Base-by-base conservation (phyloP, 1,140 invertebrate species). In the Babylonia areolata region DNA sequence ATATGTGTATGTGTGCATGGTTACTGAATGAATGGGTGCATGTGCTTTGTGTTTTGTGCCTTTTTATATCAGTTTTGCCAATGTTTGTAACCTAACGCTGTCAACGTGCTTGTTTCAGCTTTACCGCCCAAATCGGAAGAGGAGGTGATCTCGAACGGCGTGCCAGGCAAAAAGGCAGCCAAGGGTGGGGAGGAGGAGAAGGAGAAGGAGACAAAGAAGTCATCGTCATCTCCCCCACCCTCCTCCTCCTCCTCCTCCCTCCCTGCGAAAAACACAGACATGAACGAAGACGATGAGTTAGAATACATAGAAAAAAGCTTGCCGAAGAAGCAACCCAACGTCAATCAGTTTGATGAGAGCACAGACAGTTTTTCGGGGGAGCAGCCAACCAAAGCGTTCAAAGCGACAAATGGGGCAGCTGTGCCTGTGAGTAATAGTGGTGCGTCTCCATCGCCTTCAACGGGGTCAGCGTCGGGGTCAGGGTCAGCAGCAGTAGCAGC, bases 111-210 rank as follows among this genome's bases (percentile, higher is more conserved):
- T 40, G 37, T 80, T 80, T 17, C 88, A 93, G 93, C 93, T 88
- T 92, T 94, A 91, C 89, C 92, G 77, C 88, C 90, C 75, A 93
- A 93, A 86, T 88, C 92, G 88, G 92, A 93, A 87, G 93, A 93
- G 91, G 93, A 93, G 88, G 92, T 91, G 92, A 94, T 93, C 92
- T 93, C 93, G 91, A 93, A 93, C 92, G 91, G 92, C 58, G 89
- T 90, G 58, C 79, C 91, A 77, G 89, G 88, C n/a, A 91, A 91
- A 83, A 91, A 91, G 86, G 84, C 88, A 69, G 81, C 84, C 78
- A 85, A 86, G 87, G 75, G 86, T 82, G 87, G 90, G 71, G 90
- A 90, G 58, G 89, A 91, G 85, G 84, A 82, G 37, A 91, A 90
- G 84, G 90, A 92, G 80, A 88, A 85, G 33, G 15, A 42, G 11